phyloP scores from a whole-genome alignment of 1,140 invertebrate genomes.

The Asobara japonica region DNA sequence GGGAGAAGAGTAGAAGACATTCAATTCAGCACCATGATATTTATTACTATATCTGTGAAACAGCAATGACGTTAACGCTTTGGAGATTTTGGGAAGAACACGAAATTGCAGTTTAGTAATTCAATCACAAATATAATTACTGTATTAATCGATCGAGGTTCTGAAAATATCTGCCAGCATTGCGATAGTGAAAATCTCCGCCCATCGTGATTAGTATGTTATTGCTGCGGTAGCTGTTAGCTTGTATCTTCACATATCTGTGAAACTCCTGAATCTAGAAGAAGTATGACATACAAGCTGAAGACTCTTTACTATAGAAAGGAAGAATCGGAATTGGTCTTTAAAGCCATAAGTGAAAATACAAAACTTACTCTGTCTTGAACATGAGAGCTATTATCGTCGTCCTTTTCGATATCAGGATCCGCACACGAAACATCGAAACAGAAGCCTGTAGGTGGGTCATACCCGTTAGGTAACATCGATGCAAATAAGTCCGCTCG shows the following conservation, averaged over 20 bases:
- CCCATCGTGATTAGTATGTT: slow-evolving; percentile 94
- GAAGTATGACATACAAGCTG: not conserved
- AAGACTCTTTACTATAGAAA: not conserved
- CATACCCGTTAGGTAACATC: slow-evolving; percentile 79
- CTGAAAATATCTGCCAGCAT: slow-evolving; percentile 82
- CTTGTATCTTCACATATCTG: slow-evolving; percentile 59
- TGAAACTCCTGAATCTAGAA: slow-evolving; percentile 45
- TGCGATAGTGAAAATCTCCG: slow-evolving; percentile 89
- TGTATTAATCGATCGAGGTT: slow-evolving; percentile 90
- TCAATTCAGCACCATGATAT: slow-evolving; percentile 72
- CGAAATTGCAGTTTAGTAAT: too few species aligned
- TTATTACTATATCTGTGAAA: slow-evolving; percentile 68
- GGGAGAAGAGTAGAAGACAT: slow-evolving; percentile 93
- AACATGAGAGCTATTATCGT: slow-evolving; percentile 76
- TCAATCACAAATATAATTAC: slow-evolving; percentile 63
- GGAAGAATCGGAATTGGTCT: too few species aligned
- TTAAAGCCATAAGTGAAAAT: too few species aligned
- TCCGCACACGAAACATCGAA: slow-evolving; percentile 85
- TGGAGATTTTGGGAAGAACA: not conserved
- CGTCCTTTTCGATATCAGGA: slow-evolving; percentile 77
- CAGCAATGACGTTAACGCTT: not conserved
- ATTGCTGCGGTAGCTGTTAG: slow-evolving; percentile 71
- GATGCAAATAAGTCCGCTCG: slow-evolving; percentile 75
- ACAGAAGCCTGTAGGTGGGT: slow-evolving; percentile 85
- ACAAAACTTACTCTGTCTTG: slow-evolving; percentile 68